Evolutionary conservation across 2,113 vertebrate genomes (phyloP), one percentile per base, ranked within the genome.

Genomic region (Anseranas semipalmata): DNA sequence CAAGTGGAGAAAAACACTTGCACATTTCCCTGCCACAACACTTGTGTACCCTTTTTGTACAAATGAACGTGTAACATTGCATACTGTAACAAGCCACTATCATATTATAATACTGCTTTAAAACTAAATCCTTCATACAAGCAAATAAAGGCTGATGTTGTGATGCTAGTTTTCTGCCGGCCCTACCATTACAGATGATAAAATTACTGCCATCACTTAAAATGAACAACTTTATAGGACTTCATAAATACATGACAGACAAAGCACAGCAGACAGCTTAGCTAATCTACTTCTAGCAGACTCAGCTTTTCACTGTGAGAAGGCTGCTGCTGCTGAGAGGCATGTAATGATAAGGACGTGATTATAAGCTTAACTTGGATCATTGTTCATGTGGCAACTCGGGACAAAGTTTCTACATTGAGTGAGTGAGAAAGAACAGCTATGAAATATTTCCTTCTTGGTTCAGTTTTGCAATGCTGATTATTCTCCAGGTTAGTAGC

Each of bases 301-400:
- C 45, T 94, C 85, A 93, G 85, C 93, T 93, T 77, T 71, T 37
- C 60, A 75, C 58, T 27, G 39, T 20, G 41, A 87, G 83, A 45
- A 77, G 52, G 65, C 20, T 87, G 91, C 76, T 87, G 91, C 76
- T 91, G 87, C 55, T 43, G 35, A 88, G 32, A 85, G 58, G 43
- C 75, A 55, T 16, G 25, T 55, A 83, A 89, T 37, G 58, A 72
- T 74, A 97, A 85, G 83, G 95, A 93, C 4, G 30, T 48, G 72
- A 87, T 91, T 91, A 85, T 72, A 55, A 63, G 93, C 67, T 95
- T 95, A 95, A 90, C 55, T 79, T 52, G 68, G 87, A 77, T 94
- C 79, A 79, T 56, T 62, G 48, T 65, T 85, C 93, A 67, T 28
- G 13, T 32, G 66, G 84, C 95, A 89, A 62, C 62, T 86, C 25